Base-by-base conservation (phyloP, 2,113 vertebrate genomes). In the Sapayoa aenigma region DNA sequence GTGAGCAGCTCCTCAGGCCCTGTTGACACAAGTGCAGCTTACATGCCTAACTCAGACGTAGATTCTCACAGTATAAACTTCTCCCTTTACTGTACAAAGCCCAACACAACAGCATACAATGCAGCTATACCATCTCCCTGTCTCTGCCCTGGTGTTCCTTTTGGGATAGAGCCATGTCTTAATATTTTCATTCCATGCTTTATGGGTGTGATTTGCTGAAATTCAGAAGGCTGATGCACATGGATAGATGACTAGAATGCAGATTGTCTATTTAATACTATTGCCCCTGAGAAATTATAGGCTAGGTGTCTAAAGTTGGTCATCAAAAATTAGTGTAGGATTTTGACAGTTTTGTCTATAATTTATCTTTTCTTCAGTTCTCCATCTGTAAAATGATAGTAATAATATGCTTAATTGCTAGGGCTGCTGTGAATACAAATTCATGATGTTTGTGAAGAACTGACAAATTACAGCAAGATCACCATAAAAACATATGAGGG, bases 371-470 rank as follows among this genome's bases (percentile, higher is more conserved):
- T 78, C n/a, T 94, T 87, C 74, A 69, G 58, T 95, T 75, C 86
- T 87, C 87, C 87, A 95, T 89, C 93, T 94, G 80, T 92, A 95
- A 94, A 95, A 91, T 91, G 76, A 90, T 90, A 65, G 76, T 74
- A 95, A 93, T 95, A 95, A 95, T 87, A 78, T 47, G 84, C 73
- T 65, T 95, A 96, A 94, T 94, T 93, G 80, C 91, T 81, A 68
- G 52, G 84, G 84, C 81, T 93, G 95, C 71, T 96, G 69, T 92
- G 87, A 89, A 96, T 95, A 86, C 93, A 95, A 96, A 95, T 94
- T 94, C 77, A 91, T 0, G 5, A 93, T 87, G 84, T 93, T 97
- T 96, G 84, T 94, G 84, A 96, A 93, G 87, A 92, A 89, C 69
- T 94, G 81, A 82, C 84, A 95, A 94, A 89, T 89, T 87, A 90